These are phyloP conservation scores for Triplophysa siluroides DNA, from an alignment of 2,113 vertebrate species.

Conservation along the genomic window DNA sequence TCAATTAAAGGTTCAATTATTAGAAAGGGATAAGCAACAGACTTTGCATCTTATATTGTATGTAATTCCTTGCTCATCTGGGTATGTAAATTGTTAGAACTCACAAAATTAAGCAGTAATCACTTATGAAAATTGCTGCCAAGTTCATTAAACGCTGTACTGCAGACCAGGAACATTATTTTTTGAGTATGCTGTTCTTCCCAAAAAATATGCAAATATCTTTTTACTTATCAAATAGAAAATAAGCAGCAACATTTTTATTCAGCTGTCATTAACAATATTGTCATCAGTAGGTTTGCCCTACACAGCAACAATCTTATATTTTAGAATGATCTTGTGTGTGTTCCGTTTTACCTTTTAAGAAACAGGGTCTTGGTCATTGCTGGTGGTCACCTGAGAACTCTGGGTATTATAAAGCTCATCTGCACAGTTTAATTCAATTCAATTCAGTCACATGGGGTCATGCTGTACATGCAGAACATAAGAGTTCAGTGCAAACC, in stretches of 20 bases:
- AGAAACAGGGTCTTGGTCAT: conserved; percentile 24
- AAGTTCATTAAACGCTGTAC: background rate
- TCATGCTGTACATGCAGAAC: background rate
- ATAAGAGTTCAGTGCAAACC: conserved; percentile 2
- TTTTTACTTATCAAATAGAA: too few species aligned
- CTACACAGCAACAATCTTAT: too few species aligned
- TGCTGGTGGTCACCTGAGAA: conserved; percentile 32
- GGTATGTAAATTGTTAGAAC: background rate
- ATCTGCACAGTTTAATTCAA: background rate
- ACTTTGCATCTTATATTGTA: conserved; percentile 31
- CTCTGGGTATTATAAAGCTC: conserved; percentile 27
- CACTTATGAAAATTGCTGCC: background rate
- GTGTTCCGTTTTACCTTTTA: background rate
- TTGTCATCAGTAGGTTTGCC: background rate
- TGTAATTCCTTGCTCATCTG: conserved; percentile 37
- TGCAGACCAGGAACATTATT: background rate
- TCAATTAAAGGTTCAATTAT: conserved; percentile 20
- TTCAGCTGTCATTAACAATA: background rate
- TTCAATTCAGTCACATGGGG: conserved; percentile 5
- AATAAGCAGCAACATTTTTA: background rate
- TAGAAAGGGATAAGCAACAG: conserved; percentile 26
- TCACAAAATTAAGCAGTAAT: conserved; percentile 33
- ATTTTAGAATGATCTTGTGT: too few species aligned
- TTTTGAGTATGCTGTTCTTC: background rate
- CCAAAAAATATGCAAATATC: background rate